Percentiles rank a stretch among this genome's conserved stretches.
phyloP scores from a whole-genome alignment of 1,140 invertebrate species.

The Sitobion miscanthi region DNA sequence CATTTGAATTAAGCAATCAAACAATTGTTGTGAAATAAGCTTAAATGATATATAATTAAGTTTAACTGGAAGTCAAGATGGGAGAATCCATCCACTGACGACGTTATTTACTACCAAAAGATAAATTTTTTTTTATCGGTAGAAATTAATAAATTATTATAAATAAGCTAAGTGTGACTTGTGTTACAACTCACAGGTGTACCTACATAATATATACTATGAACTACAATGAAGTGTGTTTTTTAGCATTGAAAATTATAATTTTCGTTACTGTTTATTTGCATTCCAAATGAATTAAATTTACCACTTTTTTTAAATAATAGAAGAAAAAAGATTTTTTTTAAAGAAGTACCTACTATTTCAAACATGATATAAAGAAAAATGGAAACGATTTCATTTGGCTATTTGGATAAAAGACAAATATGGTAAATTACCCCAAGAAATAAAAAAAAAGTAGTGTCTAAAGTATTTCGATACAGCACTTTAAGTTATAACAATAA shows the following conservation, averaged over 20 bases:
- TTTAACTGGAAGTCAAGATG: neutral
- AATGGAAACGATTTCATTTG: neutral
- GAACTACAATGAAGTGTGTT: neutral
- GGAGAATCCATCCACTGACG: neutral
- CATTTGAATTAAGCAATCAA: too few relatives aligned
- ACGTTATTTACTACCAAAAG: neutral
- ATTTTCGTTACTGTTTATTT: neutral
- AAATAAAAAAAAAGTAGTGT: neutral
- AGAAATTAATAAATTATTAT: neutral
- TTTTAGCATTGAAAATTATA: neutral
- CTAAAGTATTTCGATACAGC: neutral
- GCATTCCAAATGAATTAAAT: neutral
- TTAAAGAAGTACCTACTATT: neutral
- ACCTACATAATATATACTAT: too few relatives aligned
- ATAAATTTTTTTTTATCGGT: neutral
- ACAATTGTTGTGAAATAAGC: neutral
- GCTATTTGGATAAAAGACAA: neutral
- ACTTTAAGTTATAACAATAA: neutral
- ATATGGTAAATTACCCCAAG: neutral
- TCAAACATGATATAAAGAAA: neutral
- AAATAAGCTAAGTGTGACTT: too few relatives aligned
- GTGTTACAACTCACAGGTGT: too few relatives aligned
- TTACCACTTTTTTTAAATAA: neutral
- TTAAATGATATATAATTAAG: neutral
- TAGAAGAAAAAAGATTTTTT: neutral